Conservation (phyloP, 2,113 vertebrate species). For the Strigops habroptila region DNA sequence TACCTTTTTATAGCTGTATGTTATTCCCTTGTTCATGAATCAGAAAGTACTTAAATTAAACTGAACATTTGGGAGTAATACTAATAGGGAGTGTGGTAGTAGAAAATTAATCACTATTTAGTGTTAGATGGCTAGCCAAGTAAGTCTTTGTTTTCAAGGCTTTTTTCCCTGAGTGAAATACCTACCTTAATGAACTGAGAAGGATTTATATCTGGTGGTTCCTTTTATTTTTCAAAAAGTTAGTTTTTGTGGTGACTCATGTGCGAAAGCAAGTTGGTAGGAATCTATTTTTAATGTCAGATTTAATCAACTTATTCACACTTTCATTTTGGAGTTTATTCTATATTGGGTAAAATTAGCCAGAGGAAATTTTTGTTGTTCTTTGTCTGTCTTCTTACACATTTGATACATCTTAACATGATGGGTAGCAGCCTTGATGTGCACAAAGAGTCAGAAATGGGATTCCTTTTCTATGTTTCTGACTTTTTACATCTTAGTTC, state of each 20-base stretch:
- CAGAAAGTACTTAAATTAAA: conserved; percentile 85
- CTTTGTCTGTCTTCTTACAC: not conserved
- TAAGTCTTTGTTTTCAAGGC: conserved; percentile 70
- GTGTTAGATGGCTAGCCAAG: conserved; percentile 73
- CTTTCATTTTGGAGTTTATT: not conserved
- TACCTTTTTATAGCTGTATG: conserved; percentile 81
- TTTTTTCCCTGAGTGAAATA: conserved; percentile 59
- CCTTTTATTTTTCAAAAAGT: conserved; percentile 14
- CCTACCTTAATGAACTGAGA: conserved; percentile 27
- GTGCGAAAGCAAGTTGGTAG: not conserved
- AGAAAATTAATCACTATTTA: conserved; percentile 82
- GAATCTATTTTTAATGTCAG: conserved; percentile 27
- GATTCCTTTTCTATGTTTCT: not conserved
- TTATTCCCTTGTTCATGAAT: conserved; percentile 84
- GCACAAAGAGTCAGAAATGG: not conserved
- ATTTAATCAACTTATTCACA: conserved; percentile 9
- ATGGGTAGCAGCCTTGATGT: not conserved
- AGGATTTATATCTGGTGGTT: not conserved
- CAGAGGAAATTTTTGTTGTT: not conserved
- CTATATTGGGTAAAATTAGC: not conserved
- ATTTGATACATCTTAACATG: not conserved
- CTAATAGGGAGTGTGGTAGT: conserved; percentile 73
- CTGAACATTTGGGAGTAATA: conserved; percentile 83
- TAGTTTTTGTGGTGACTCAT: not conserved
- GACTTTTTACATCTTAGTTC: not conserved